A percentile compares a stretch with the other conserved stretches of the same genome.
These are phyloP conservation scores for Agonum fuliginosum DNA, from an alignment of 2,888 invertebrate genomes.

Conservation along the genomic window DNA sequence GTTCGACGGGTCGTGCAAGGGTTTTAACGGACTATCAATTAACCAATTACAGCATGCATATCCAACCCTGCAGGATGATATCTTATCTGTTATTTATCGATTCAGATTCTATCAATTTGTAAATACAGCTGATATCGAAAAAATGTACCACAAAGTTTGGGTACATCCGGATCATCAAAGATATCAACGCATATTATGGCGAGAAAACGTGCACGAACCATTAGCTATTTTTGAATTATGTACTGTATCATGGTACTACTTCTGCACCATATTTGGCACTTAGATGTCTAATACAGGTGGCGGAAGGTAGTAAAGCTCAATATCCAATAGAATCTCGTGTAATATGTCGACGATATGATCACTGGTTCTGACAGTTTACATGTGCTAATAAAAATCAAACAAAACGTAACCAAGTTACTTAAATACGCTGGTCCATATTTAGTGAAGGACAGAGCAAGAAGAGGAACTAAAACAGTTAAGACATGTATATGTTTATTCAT, in stretches of 20 bases:
- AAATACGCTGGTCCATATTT: too few relatives aligned
- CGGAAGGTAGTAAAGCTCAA: slow-evolving; percentile 45
- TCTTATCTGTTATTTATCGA: slow-evolving; percentile 57
- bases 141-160: slow-evolving; percentile 58
- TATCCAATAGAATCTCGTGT: slow-evolving; percentile 55
- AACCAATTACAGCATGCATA: slow-evolving; percentile 54
- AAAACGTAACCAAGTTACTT: slow-evolving; percentile 24
- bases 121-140: slow-evolving; percentile 43
- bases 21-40: slow-evolving; percentile 27
- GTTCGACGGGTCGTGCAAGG: slow-evolving; percentile 2
- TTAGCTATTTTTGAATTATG: slow-evolving; percentile 44
- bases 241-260: slow-evolving; percentile 60
- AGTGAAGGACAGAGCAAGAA: too few relatives aligned
- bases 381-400: not conserved
- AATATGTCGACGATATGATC: slow-evolving; percentile 59
- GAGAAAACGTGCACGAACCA: slow-evolving; percentile 17
- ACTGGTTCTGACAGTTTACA: slow-evolving; percentile 21
- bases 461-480: not conserved
- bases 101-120: slow-evolving; percentile 17
- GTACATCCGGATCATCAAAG: slow-evolving; percentile 13
- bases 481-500: not conserved
- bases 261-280: slow-evolving; percentile 61
- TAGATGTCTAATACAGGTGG: slow-evolving; percentile 54
- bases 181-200: slow-evolving; percentile 53
- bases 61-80: slow-evolving; percentile 58